These are phyloP conservation scores for Griposia aprilina DNA, from an alignment of 2,888 invertebrate species.

Conservation along the genomic window DNA sequence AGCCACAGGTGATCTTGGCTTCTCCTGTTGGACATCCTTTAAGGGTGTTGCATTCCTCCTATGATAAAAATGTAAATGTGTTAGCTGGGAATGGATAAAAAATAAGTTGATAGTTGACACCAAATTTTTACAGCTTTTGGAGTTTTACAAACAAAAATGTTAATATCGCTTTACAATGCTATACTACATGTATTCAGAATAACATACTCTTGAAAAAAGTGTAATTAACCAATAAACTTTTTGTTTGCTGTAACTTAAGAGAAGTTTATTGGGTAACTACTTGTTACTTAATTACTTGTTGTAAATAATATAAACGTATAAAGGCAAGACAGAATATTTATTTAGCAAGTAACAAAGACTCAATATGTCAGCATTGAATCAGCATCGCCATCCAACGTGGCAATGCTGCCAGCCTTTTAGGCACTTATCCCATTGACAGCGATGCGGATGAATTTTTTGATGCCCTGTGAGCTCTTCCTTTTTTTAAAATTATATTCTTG, in stretches of 20 bases:
- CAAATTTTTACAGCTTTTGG: neutral
- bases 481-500: no score
- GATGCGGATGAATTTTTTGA: no score
- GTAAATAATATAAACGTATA: neutral
- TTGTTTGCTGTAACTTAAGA: neutral
- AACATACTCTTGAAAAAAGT: neutral
- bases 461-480: no score
- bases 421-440: no score
- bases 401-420: no score
- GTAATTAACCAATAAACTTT: neutral
- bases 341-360: neutral
- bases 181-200: neutral
- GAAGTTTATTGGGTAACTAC: neutral
- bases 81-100: neutral
- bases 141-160: neutral
- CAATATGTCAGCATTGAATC: neutral
- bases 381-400: no score
- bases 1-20: slow-evolving; percentile 96
- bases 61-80: slow-evolving; percentile 25
- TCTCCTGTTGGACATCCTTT: slow-evolving; percentile 95
- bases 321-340: neutral
- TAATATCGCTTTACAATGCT: neutral
- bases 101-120: neutral
- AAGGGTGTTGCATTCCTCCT: slow-evolving; percentile 93
- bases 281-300: neutral